Conservation (phyloP, 2,888 invertebrate species). For the Rhyacophila evoluta region DNA sequence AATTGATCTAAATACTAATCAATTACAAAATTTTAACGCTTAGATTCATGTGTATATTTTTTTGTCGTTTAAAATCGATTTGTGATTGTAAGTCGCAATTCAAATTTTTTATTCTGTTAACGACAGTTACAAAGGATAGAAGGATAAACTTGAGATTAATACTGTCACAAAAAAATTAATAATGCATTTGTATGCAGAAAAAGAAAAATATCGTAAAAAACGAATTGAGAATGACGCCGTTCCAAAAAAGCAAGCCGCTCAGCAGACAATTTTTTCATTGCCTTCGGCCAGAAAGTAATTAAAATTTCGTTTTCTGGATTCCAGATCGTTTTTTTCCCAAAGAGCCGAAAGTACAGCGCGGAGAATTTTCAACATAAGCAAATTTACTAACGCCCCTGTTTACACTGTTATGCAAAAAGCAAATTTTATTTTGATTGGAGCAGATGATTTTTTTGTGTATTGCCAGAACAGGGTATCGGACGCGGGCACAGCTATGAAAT, state of each 20-base stretch:
- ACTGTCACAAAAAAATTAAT: no score
- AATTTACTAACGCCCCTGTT: constrained; percentile 1
- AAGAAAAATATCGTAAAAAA: neutral
- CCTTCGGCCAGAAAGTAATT: constrained; percentile 50
- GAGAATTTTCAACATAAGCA: neutral
- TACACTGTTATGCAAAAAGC: constrained; percentile 26
- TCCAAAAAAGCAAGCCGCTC: constrained; percentile 31
- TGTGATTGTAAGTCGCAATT: no score
- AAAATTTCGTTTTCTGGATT: constrained; percentile 51
- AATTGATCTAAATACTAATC: no score
- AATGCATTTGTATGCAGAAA: no score
- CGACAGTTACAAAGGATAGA: no score
- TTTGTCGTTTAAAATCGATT: no score
- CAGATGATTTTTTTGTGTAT: constrained; percentile 16
- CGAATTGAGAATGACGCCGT: neutral
- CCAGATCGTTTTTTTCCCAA: constrained; percentile 33
- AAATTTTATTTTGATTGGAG: constrained; percentile 44
- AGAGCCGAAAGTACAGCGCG: constrained; percentile 22
- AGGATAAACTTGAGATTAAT: no score
- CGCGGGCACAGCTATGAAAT: neutral
- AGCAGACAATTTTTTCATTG: constrained; percentile 48
- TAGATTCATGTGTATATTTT: no score
- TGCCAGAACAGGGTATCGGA: neutral
- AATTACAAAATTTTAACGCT: no score
- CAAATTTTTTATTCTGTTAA: no score